Base-by-base conservation (phyloP, 2,888 invertebrate genomes). In the Amphipyra berbera region DNA sequence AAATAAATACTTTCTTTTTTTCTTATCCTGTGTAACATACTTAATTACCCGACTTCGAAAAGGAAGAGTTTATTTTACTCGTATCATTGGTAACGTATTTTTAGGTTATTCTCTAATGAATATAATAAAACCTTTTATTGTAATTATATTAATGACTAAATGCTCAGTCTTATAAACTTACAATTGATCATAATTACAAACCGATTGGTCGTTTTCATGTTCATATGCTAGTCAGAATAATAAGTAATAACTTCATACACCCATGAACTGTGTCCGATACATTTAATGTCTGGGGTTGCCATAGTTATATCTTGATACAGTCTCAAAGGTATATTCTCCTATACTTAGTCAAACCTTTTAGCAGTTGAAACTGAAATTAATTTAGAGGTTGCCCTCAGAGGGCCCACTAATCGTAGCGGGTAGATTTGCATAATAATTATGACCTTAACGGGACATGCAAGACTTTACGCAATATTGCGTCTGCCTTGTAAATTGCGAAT, bases 401-500 rank as follows among this genome's bases (percentile, higher is more conserved):
- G 61, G 37, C 33, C 50, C 50, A 64, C 60, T 71, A 67, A 77
- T 65, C 46, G 54, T 45, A 40, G 70, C 46, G 52, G 67, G 66
- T 60, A 57, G 54, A 73, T 80, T 81, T 75, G 68, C 73, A 79
- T 73, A 70, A 79, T 73, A 70, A 78, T 78, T 62, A 69, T 64
- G 40, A 60, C 57, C 55, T 52, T 62, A 52, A 61, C 40, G 44
- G 54, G 30, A 30, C 60, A 76, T 72, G 59, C 15, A 44, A 54
- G 45, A 57, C 40, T 63, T 40, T 12, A 40, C 8, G 35, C 35
- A 44, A 70, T 68, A 64, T 59, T 50, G 45, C 38, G 13, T 33
- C 7, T 35, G 33, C 21, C 35, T 45, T 14, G 9, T 53, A 48
- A 33, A 59, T 58, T 60, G 49, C 46, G 13, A 47, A 21, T 45